Percentiles rank a stretch among this genome's conserved stretches.
Evolutionary conservation across 2,797 vertebrate species (phyloP).

Genomic region (Uromys caudimaculatus): DNA sequence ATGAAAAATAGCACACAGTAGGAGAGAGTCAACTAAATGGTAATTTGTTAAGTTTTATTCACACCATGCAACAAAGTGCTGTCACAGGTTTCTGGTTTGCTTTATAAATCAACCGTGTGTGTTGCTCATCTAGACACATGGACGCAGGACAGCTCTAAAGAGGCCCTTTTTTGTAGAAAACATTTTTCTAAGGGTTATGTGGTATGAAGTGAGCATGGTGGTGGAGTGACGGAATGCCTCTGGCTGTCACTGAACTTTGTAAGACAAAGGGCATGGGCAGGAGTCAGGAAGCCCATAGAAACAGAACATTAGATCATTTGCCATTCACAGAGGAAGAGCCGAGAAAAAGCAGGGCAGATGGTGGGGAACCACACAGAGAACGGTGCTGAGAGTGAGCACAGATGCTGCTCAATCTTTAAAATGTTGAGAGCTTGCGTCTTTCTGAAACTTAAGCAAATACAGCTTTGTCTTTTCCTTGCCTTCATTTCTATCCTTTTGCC

Average conservation of each 20-base stretch:
- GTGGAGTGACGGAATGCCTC: slow-evolving; percentile 3
- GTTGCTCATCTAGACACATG: background rate
- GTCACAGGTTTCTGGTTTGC: slow-evolving; percentile 49
- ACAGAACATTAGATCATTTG: background rate
- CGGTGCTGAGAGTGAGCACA: slow-evolving; percentile 41
- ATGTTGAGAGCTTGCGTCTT: background rate
- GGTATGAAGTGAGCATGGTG: background rate
- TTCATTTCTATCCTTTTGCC: background rate
- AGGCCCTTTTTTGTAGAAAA: background rate
- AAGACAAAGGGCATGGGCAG: background rate
- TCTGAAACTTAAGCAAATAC: background rate
- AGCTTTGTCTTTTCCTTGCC: background rate
- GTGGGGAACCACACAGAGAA: slow-evolving; percentile 26
- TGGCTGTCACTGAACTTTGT: slow-evolving; percentile 25
- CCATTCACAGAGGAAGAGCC: background rate
- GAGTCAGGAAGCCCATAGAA: background rate
- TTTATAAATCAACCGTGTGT: slow-evolving; percentile 66
- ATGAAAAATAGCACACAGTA: slow-evolving; percentile 75
- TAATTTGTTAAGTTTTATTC: slow-evolving; percentile 80
- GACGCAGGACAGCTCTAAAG: slow-evolving; percentile 42
- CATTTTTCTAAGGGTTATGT: slow-evolving; percentile 4
- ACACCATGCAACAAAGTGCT: slow-evolving; percentile 70
- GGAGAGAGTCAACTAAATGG: slow-evolving; percentile 76
- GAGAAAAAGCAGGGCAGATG: slow-evolving; percentile 58
- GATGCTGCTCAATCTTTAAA: slow-evolving; percentile 62